phyloP scores from a whole-genome alignment of 2,888 invertebrate species.

The Agriotes lineatus region DNA sequence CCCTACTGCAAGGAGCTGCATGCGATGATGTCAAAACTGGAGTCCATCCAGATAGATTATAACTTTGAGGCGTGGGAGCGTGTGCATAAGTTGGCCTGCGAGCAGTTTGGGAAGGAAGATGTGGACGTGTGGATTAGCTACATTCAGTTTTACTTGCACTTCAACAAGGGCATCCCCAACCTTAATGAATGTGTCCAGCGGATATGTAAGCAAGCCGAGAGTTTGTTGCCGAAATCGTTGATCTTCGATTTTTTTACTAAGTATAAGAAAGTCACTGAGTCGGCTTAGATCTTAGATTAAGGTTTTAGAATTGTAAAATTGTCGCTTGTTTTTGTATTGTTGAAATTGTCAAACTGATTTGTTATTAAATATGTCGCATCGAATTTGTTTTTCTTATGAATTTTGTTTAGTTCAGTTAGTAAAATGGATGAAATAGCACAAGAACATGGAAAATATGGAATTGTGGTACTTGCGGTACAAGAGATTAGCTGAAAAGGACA shows the following conservation, averaged over 20 bases:
- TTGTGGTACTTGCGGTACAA: too few relatives aligned
- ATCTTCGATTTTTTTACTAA: constrained; percentile 17
- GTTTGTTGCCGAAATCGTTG: constrained; percentile 1
- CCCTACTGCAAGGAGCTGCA: constrained; percentile 60
- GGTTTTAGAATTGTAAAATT: too few relatives aligned
- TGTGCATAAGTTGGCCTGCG: constrained; percentile 73
- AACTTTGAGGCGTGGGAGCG: constrained; percentile 70
- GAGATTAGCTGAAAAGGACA: too few relatives aligned
- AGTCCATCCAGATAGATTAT: constrained; percentile 66
- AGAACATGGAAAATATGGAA: too few relatives aligned
- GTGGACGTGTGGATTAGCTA: constrained; percentile 81
- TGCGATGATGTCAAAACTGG: constrained; percentile 66
- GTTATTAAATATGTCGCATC: too few relatives aligned
- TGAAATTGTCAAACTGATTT: too few relatives aligned
- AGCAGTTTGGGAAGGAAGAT: constrained; percentile 76
- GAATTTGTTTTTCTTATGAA: too few relatives aligned
- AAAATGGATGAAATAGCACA: too few relatives aligned
- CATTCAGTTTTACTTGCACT: constrained; percentile 76
- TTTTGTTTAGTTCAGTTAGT: too few relatives aligned
- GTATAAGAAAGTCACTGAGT: constrained; percentile 9
- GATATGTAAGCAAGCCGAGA: constrained; percentile 10
- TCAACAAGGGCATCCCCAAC: constrained; percentile 62
- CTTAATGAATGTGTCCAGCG: constrained; percentile 17
- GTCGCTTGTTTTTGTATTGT: too few relatives aligned
- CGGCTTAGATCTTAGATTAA: too few relatives aligned